Evolutionary conservation across 2,888 invertebrate species (phyloP).

Genomic region (Elysia crispata): DNA sequence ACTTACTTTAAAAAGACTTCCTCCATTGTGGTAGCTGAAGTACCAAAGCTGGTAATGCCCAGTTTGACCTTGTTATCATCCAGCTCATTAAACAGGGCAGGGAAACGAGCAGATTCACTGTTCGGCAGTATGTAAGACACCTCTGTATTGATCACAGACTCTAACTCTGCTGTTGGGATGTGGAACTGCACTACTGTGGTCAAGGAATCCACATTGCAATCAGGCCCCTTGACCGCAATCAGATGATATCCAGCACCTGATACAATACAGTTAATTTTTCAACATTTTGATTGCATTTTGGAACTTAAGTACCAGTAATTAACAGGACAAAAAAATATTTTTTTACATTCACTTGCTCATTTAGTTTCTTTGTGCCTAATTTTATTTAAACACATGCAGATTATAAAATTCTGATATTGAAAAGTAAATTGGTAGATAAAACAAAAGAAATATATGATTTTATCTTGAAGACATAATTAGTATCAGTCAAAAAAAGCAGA

Average conservation of each 20-base stretch:
- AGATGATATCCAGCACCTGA: conserved; percentile 88
- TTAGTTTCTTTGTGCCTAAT: no score
- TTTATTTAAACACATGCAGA: no score
- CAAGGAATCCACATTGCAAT: conserved; percentile 79
- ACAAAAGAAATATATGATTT: no score
- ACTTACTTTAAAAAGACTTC: conserved; percentile 83
- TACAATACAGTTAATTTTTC: no score
- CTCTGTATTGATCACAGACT: conserved; percentile 76
- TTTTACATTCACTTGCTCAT: no score
- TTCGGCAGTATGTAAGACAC: conserved; percentile 72
- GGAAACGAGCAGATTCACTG: conserved; percentile 65
- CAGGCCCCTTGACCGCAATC: conserved; percentile 81
- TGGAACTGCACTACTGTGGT: conserved; percentile 82
- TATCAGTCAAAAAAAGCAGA: background rate
- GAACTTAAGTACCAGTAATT: no score
- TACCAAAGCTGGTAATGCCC: conserved; percentile 87
- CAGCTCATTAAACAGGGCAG: conserved; percentile 67
- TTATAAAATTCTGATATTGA: no score
- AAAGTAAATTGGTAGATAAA: no score
- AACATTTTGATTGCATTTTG: no score
- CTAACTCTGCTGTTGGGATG: conserved; percentile 83
- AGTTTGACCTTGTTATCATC: conserved; percentile 78
- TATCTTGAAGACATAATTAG: background rate
- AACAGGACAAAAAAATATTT: no score
- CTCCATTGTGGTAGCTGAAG: conserved; percentile 91